These are phyloP conservation scores for Meiosimyza platycephala DNA, from an alignment of 2,888 invertebrate genomes.

Conservation along the genomic window DNA sequence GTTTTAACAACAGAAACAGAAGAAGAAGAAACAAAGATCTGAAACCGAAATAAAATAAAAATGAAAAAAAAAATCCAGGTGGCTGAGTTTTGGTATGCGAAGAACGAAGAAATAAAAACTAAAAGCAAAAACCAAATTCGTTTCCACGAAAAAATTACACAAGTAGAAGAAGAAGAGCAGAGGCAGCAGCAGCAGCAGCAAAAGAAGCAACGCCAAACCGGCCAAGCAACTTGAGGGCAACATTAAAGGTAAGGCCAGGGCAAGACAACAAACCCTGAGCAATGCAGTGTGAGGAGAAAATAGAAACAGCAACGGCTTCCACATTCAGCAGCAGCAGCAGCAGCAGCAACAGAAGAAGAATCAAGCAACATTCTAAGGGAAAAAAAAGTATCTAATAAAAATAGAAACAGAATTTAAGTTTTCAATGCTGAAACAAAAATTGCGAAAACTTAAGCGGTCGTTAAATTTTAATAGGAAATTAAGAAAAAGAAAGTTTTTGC, in stretches of 20 bases:
- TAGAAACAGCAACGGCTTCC: background rate
- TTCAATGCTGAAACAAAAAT: too few species aligned
- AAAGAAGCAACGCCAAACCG: conserved; percentile 52
- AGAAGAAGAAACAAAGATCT: conserved; percentile 11
- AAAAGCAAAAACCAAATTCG: conserved; percentile 26
- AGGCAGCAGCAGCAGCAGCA: conserved; percentile 23
- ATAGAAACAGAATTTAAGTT: too few species aligned
- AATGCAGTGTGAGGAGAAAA: background rate
- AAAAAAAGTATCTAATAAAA: too few species aligned
- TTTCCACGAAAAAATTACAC: conserved; percentile 28
- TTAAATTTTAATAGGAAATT: too few species aligned
- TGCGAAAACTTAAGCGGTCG: too few species aligned
- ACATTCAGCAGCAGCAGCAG: background rate
- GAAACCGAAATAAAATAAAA: conserved; percentile 23
- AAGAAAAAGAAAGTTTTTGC: too few species aligned
- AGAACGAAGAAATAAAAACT: conserved; percentile 41
- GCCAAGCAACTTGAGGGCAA: conserved; percentile 54
- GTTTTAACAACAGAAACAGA: conserved; percentile 9
- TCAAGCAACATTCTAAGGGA: background rate
- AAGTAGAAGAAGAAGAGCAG: too few species aligned
- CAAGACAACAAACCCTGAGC: conserved; percentile 17
- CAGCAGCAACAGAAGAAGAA: background rate
- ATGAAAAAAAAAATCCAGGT: conserved; percentile 51
- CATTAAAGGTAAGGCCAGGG: conserved; percentile 22
- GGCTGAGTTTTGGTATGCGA: conserved; percentile 52